Base-by-base conservation (phyloP, 2,888 invertebrate genomes). In the Papilio gigon region DNA sequence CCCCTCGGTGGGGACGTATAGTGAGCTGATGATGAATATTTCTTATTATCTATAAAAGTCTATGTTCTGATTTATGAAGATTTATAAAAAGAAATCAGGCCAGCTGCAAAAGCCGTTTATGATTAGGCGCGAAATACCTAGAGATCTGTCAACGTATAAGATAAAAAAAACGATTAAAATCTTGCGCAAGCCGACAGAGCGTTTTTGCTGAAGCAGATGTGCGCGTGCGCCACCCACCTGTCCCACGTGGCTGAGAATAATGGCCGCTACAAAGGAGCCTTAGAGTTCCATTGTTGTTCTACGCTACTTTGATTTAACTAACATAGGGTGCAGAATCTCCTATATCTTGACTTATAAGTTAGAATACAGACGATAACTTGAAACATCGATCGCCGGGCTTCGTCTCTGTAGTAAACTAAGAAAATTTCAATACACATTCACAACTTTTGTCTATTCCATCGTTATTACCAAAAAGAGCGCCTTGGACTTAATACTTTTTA, bases 221-320 rank as follows among this genome's bases (percentile, higher is more conserved):
- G 89, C 90, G 88, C 90, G 90, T 90, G 91, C 90, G 71, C 72
- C 65, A 59, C 71, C 79, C 91, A 91, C 90, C 91, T 91, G 91
- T 75, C 90, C 86, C 91, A 91, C 91, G 90, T 90, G 92, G 85
- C 83, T 80, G 83, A 83, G 85, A 82, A 88, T 85, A 89, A 88
- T 85, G 76, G 80, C 75, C 72, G 72, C 75, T 73, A 87, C 87
- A 90, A 90, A 85, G 79, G 81, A 78, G 76, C 74, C 85, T 84
- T 81, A 84, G 81, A 75, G 76, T 71, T 71, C 67, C 80, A 85
- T 90, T 90, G 90, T 89, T 80, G 77, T 72, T 71, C 75, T 77
- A 72, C 77, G 73, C 74, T 70, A 83, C 87, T 81, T 90, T 91
- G 89, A 90, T 91, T 90, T 90, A 88, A 84, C 79, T 78, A 79